Evolutionary conservation across 2,888 invertebrate species (phyloP).

Genomic region (Iselma pallidipennis): DNA sequence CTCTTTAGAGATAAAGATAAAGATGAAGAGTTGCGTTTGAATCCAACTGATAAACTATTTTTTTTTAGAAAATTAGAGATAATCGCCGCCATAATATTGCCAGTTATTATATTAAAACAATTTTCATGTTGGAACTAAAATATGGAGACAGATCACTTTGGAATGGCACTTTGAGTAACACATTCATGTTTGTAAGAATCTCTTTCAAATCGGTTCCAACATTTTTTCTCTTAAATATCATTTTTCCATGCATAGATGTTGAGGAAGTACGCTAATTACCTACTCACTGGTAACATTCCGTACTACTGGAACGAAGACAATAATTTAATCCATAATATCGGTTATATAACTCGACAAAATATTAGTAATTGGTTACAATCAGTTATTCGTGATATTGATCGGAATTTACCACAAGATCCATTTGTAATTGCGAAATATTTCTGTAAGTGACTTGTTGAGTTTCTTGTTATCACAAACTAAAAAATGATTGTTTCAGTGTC

Average conservation of each 20-base stretch:
- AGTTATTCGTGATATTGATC: conserved; percentile 53
- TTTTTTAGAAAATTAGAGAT: conserved; percentile 55
- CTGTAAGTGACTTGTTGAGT: conserved; percentile 43
- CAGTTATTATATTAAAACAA: conserved; percentile 58
- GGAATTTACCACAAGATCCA: conserved; percentile 33
- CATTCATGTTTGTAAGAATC: conserved; percentile 1
- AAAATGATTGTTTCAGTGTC: too few species aligned
- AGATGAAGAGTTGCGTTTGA: too few species aligned
- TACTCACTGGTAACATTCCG: conserved; percentile 37
- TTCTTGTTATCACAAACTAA: too few species aligned
- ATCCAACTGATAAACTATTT: too few species aligned
- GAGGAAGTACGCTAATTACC: conserved; percentile 38
- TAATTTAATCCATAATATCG: conserved; percentile 50
- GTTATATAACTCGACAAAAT: conserved; percentile 44
- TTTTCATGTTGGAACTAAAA: conserved; percentile 51
- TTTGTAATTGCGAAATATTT: conserved; percentile 43
- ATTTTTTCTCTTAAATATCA: background rate
- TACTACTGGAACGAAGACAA: conserved; percentile 53
- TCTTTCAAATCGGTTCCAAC: background rate
- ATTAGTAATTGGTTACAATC: conserved; percentile 53
- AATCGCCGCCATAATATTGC: conserved; percentile 48
- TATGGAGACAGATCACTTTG: background rate
- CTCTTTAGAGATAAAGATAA: too few species aligned
- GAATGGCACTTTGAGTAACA: background rate
- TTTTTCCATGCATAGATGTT: conserved; percentile 48